Evolutionary conservation across 2,888 invertebrate genomes (phyloP).

Genomic region (Drosophila pullipes): DNA sequence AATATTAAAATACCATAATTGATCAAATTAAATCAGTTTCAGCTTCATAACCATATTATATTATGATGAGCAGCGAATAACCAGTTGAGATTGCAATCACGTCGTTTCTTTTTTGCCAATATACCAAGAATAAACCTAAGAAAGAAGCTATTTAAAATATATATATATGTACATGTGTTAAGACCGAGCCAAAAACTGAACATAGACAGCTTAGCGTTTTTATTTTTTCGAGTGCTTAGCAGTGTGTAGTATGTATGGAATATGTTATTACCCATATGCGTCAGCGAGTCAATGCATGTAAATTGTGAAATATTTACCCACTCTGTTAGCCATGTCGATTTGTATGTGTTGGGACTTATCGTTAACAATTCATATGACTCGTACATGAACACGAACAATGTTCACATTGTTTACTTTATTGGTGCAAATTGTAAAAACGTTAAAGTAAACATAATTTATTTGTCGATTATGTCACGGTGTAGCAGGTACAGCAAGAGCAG

Average conservation of each 20-base stretch:
- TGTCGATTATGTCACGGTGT: constrained; percentile 30
- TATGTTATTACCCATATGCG: constrained; percentile 17
- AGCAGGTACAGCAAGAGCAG: not conserved
- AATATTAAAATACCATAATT: not conserved
- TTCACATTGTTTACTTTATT: constrained; percentile 53
- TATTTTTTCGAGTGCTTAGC: constrained; percentile 3
- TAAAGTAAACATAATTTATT: constrained; percentile 62
- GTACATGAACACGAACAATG: constrained; percentile 23
- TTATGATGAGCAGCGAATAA: not conserved
- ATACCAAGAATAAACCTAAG: not conserved
- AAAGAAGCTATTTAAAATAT: not conserved
- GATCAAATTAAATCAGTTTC: not conserved
- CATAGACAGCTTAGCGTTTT: constrained; percentile 1
- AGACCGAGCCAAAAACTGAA: not conserved
- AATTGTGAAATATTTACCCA: constrained; percentile 4
- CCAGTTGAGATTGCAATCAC: not conserved
- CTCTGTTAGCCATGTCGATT: constrained; percentile 9
- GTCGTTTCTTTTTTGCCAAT: not conserved
- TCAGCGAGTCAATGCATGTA: constrained; percentile 8
- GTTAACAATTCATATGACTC: constrained; percentile 37
- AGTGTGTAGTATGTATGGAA: not conserved
- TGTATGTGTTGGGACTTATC: constrained; percentile 28
- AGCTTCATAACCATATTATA: not conserved
- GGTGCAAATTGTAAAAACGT: constrained; percentile 51
- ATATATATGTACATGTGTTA: not conserved